Percentiles rank a stretch among this genome's conserved stretches.
Conservation (phyloP, 64 coral and sea anemone genomes). For the Stylophora pistillata region DNA sequence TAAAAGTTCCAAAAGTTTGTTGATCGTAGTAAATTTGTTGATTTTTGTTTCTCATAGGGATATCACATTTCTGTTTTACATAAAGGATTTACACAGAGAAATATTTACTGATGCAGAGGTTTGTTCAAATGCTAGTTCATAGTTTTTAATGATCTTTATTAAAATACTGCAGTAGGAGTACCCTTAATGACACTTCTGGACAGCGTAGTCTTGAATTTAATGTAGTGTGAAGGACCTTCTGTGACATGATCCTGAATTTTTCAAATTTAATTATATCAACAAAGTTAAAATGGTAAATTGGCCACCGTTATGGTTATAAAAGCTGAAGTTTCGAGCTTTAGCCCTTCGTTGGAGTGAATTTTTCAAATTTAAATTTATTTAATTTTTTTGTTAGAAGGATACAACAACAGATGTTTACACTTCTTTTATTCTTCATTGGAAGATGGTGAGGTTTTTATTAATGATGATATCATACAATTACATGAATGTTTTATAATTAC, state of each 20-base stretch:
- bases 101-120: conserved; percentile 19
- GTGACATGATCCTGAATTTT: neutral
- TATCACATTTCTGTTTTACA: conserved; percentile 9
- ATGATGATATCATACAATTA: neutral
- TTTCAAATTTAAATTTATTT: neutral
- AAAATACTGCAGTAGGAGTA: too few species aligned
- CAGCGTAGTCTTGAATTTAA: too few species aligned
- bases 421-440: conserved; percentile 35
- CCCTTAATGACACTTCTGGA: too few species aligned
- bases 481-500: neutral
- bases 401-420: neutral
- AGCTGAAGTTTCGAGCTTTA: neutral
- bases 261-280: neutral
- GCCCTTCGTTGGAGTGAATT: too few species aligned
- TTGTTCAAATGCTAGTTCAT: neutral
- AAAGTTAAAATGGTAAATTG: too few species aligned
- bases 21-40: neutral
- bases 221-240: too few species aligned
- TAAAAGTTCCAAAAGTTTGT: too few species aligned
- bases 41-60: neutral
- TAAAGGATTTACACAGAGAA: conserved; percentile 18
- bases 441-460: conserved; percentile 10
- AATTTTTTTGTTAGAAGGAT: neutral
- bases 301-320: too few species aligned
- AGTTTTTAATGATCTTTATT: neutral